Base-by-base conservation (phyloP, 2,888 invertebrate genomes). In the Rhyacophila evoluta region DNA sequence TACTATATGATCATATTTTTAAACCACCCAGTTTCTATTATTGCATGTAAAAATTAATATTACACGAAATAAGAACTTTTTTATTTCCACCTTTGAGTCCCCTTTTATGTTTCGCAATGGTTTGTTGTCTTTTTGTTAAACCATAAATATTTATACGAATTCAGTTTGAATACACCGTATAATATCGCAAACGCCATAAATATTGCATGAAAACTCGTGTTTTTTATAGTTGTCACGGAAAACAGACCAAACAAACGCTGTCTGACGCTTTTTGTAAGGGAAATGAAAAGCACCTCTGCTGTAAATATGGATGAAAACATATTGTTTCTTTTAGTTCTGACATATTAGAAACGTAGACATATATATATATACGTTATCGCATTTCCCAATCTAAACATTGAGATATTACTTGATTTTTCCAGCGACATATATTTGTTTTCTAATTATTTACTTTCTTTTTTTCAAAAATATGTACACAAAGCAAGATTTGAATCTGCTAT, bases 141-240 rank as follows among this genome's bases (percentile, higher is more conserved):
- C 8, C 55, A 55, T 55, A 55, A 25, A 55, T 55, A 55, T 55
- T 55, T 55, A 55, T 55, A 19, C 19, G 55, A 19, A 55, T 55
- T 55, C 55, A 55, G 55, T 55, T 55, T 55, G 55, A 55, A 55
- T 55, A 55, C 55, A 55, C 55, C 55, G 55, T 55, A 55, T 55
- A 55, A 55, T 55, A 55, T 55, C 55, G 55, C 55, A 19, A 3
- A 8, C 19, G 55, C 55, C 55, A 55, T 55, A 25, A 55, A 55
- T 55, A 55, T 55, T 55, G 8, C 10, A 55, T 25, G 55, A 55
- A 55, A 55, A 55, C 55, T 55, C 15, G 19, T 55, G 55, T 55
- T 55, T 55, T 55, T 55, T n/a, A 19, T 55, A 55, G 55, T 55
- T 55, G 25, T 55, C 55, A 19, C 41, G 19, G 41, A 19, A 15